phyloP scores from a whole-genome alignment of 2,113 vertebrate species.

The Lycaon pictus region DNA sequence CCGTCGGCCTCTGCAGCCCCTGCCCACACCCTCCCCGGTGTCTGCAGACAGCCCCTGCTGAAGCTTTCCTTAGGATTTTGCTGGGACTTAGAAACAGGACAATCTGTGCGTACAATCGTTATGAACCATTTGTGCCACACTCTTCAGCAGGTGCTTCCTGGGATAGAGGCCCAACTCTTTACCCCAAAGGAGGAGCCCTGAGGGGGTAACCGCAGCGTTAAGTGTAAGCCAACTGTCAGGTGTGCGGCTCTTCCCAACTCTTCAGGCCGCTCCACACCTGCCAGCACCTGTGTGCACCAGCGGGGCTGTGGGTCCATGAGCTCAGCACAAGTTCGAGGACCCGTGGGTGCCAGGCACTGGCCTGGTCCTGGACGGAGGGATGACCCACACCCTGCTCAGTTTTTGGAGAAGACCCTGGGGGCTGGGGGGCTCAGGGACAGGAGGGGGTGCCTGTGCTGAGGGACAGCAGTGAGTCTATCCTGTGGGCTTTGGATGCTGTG shows the following conservation, averaged over 20 bases:
- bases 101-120: accelerated
- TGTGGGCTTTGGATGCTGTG: neutral
- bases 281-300: too few species aligned
- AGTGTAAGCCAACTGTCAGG: neutral
- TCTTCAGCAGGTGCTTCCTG: neutral
- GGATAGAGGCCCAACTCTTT: neutral
- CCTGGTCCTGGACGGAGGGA: neutral
- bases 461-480: neutral
- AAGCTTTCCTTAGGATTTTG: neutral
- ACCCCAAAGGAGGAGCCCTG: neutral
- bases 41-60: neutral
- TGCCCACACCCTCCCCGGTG: too few species aligned
- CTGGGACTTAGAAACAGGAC: neutral
- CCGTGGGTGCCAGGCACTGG: too few species aligned
- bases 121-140: accelerated
- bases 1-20: too few species aligned
- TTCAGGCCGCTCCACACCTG: accelerated
- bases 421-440: neutral
- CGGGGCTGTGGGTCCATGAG: too few species aligned
- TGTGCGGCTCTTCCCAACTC: too few species aligned
- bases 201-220: neutral
- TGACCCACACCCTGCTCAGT: too few species aligned
- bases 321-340: neutral
- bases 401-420: neutral
- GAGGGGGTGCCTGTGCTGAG: neutral